These are phyloP conservation scores for Neodon shergylaensis DNA, from an alignment of 2,113 vertebrate species.

Conservation along the genomic window DNA sequence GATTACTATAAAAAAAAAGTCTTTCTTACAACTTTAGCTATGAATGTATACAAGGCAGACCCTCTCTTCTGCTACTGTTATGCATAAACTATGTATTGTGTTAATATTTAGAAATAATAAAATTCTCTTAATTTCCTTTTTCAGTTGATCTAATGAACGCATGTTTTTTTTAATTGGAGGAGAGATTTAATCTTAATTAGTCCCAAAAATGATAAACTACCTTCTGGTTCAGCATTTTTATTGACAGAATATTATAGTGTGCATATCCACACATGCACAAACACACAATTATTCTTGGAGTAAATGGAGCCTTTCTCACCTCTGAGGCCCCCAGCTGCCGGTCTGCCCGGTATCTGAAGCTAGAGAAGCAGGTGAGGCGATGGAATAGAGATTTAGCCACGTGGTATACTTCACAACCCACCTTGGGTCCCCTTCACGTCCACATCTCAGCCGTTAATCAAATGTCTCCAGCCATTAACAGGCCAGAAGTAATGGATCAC, in stretches of 20 bases:
- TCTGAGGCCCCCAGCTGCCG: background rate
- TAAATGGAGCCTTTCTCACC: constrained; percentile 33
- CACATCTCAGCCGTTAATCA: constrained; percentile 74
- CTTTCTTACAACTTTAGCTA: background rate
- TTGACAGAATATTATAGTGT: constrained; percentile 26
- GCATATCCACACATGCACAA: background rate
- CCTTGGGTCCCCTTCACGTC: constrained; percentile 53
- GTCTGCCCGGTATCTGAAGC: constrained; percentile 35
- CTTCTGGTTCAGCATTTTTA: background rate
- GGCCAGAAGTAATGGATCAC: constrained; percentile 48
- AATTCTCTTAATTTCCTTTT: constrained; percentile 30
- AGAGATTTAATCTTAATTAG: constrained; percentile 47
- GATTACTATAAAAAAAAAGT: background rate
- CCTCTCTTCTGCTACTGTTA: background rate
- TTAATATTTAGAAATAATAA: constrained; percentile 41
- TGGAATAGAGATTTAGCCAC: background rate
- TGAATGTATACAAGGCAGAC: background rate
- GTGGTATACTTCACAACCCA: constrained; percentile 55
- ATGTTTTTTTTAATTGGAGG: background rate
- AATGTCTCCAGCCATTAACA: constrained; percentile 59
- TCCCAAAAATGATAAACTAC: background rate
- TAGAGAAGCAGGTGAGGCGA: background rate
- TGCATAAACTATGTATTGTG: constrained; percentile 27
- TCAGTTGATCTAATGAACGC: background rate
- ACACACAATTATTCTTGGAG: constrained; percentile 23